These are phyloP conservation scores for Dimorphilus gyrociliatus DNA, from an alignment of 2,888 invertebrate species.

Conservation along the genomic window DNA sequence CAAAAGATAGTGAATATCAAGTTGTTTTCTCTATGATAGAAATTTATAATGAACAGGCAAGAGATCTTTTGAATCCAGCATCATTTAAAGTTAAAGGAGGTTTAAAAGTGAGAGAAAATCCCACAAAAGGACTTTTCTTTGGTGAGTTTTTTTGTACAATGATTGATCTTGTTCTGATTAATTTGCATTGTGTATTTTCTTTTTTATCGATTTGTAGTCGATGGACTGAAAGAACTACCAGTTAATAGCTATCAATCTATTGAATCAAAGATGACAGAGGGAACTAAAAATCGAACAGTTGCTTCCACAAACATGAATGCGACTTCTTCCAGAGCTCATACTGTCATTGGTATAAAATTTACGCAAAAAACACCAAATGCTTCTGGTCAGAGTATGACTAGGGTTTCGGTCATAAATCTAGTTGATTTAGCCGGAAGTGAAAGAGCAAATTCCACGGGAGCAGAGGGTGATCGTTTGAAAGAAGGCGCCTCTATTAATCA, in stretches of 20 bases:
- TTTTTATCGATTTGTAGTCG: constrained; percentile 23
- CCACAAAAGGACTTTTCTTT: constrained; percentile 27
- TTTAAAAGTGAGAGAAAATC: constrained; percentile 27
- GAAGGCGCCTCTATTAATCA: constrained; percentile 32
- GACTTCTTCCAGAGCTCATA: constrained; percentile 30
- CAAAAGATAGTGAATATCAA: too few relatives aligned
- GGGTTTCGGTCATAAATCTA: constrained; percentile 26
- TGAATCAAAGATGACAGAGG: constrained; percentile 25
- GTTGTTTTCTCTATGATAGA: constrained; percentile 32
- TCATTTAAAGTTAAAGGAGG: constrained; percentile 23
- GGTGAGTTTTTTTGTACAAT: constrained; percentile 13
- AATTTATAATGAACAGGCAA: constrained; percentile 35
- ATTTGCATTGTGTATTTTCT: too few relatives aligned
- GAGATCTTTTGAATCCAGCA: constrained; percentile 26
- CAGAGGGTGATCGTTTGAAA: constrained; percentile 32
- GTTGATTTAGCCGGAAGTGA: constrained; percentile 36
- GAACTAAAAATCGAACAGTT: constrained; percentile 28
- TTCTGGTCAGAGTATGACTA: constrained; percentile 28
- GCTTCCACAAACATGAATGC: constrained; percentile 35
- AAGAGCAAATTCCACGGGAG: constrained; percentile 28
- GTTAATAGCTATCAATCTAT: constrained; percentile 30
- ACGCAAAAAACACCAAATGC: constrained; percentile 26
- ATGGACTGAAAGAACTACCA: constrained; percentile 17
- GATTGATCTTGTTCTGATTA: too few relatives aligned
- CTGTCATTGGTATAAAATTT: constrained; percentile 28